Evolutionary conservation across 2,888 invertebrate species (phyloP).

Genomic region (Lasioglossum marginatum): DNA sequence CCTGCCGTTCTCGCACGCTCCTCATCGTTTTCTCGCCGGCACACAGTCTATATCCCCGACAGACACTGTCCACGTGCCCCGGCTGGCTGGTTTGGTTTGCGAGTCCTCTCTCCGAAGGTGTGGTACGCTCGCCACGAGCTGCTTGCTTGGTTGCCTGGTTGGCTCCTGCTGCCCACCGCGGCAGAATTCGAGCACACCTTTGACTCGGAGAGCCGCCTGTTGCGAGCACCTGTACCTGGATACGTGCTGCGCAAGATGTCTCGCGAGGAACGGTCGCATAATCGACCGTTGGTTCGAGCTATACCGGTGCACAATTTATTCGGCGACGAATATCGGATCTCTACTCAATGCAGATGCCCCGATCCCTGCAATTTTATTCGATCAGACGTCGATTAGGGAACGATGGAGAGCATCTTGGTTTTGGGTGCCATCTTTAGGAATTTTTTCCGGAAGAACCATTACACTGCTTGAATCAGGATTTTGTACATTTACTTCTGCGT

Average conservation of each 20-base stretch:
- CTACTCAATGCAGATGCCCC: background rate
- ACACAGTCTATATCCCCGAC: slow-evolving; percentile 35
- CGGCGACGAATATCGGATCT: background rate
- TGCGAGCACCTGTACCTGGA: slow-evolving; percentile 70
- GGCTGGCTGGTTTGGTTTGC: slow-evolving; percentile 10
- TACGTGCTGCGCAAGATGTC: slow-evolving; percentile 66
- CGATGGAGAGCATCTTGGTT: no score
- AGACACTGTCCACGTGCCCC: slow-evolving; percentile 64
- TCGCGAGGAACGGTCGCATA: slow-evolving; percentile 45
- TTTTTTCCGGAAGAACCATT: background rate
- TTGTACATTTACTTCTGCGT: background rate
- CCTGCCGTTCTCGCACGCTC: slow-evolving; percentile 64
- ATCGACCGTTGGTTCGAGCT: slow-evolving; percentile 32
- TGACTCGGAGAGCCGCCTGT: slow-evolving; percentile 68
- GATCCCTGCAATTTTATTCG: no score
- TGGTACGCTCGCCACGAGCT: slow-evolving; percentile 38
- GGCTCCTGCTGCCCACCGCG: slow-evolving; percentile 27
- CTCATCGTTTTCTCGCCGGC: slow-evolving; percentile 39
- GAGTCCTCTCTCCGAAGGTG: slow-evolving; percentile 57
- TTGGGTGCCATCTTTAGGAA: background rate
- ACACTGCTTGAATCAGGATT: background rate
- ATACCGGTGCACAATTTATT: background rate
- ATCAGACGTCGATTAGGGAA: no score
- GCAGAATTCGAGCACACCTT: slow-evolving; percentile 68
- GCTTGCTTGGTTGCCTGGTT: background rate